A percentile compares a stretch with the other conserved stretches of the same genome.
Evolutionary conservation across 2,797 vertebrate genomes (phyloP).

Genomic region (Clamator glandarius): DNA sequence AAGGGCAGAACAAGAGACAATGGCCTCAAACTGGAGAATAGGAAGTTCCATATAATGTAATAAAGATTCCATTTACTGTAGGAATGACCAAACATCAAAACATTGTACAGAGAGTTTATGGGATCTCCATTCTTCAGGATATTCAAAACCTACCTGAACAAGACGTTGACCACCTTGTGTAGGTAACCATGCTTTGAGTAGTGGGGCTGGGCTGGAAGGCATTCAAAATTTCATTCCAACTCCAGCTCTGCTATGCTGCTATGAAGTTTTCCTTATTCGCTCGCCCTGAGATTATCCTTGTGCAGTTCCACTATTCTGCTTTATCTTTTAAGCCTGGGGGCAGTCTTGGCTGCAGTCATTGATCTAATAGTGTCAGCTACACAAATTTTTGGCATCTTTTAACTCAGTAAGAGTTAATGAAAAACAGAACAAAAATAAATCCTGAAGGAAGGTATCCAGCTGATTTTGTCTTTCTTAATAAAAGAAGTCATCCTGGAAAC

Average conservation of each 20-base stretch:
- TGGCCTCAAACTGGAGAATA: neutral
- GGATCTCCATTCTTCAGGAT: neutral
- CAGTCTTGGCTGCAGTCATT: neutral
- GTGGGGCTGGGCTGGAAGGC: neutral
- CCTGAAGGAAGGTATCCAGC: neutral
- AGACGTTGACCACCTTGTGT: neutral
- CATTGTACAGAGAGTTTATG: neutral
- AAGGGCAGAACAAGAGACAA: neutral
- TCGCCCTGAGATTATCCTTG: neutral
- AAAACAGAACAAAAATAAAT: neutral
- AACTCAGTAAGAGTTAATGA: neutral
- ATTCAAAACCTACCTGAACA: neutral
- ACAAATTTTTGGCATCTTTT: neutral
- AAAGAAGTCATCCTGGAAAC: neutral
- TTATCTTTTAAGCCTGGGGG: neutral
- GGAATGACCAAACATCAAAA: neutral
- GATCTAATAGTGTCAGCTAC: neutral
- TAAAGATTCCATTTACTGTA: neutral
- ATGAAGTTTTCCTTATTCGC: neutral
- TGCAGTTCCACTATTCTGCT: neutral
- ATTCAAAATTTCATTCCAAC: neutral
- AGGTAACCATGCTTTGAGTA: rapidly evolving
- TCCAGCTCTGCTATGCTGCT: neutral
- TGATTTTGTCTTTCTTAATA: neutral
- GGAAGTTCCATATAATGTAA: neutral